Conservation (phyloP, 1,140 invertebrate species). For the Archivesica marissinica region DNA sequence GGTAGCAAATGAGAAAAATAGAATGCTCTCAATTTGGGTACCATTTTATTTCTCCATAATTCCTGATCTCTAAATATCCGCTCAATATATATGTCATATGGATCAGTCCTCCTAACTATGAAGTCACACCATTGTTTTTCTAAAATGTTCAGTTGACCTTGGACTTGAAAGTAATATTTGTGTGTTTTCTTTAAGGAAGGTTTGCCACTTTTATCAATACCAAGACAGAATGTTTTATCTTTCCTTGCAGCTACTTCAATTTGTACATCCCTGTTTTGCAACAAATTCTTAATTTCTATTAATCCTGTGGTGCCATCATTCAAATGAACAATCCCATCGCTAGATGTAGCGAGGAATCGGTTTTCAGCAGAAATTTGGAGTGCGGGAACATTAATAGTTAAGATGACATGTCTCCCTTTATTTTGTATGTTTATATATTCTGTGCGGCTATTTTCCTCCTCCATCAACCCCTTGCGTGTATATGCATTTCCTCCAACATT, state of each 20-base stretch:
- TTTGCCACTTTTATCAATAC: neutral
- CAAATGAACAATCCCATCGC: neutral
- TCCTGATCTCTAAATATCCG: neutral
- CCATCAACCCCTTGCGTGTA: neutral
- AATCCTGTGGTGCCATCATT: conserved; percentile 2
- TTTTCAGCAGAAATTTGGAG: neutral
- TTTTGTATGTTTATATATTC: conserved; percentile 15
- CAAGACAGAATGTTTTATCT: conserved; percentile 35
- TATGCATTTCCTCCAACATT: conserved; percentile 24
- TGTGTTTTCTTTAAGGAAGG: neutral
- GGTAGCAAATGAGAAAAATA: neutral
- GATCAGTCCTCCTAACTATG: neutral
- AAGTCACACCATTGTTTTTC: conserved; percentile 17
- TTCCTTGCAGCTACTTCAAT: neutral
- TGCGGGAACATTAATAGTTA: neutral
- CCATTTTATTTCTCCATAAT: conserved; percentile 13
- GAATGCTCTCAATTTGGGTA: conserved; percentile 11
- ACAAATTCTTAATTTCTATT: conserved; percentile 23
- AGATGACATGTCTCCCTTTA: neutral
- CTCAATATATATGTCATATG: neutral
- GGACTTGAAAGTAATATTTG: neutral
- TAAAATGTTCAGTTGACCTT: conserved; percentile 30
- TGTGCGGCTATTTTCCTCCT: conserved; percentile 17
- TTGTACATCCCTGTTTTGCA: neutral
- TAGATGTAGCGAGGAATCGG: neutral